Evolutionary conservation across 2,113 vertebrate genomes (phyloP).

Genomic region (Atractosteus spatula): DNA sequence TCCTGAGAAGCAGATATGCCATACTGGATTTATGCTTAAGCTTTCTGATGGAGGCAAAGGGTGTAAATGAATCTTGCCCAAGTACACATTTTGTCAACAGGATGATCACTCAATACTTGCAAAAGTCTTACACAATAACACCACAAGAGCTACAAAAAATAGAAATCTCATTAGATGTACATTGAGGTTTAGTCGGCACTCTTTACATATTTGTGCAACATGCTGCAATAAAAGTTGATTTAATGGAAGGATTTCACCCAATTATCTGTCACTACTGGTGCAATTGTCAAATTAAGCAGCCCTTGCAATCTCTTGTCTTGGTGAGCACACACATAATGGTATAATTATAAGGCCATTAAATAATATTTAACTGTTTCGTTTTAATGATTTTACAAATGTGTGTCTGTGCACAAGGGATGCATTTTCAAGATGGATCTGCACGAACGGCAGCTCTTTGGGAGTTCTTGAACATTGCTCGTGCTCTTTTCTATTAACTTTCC

Average conservation of each 20-base stretch:
- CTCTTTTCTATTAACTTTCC: no score
- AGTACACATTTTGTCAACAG: no score
- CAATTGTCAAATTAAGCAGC: background rate
- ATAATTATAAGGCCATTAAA: slow-evolving; percentile 7
- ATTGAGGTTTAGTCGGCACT: background rate
- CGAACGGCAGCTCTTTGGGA: background rate
- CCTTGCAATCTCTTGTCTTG: background rate
- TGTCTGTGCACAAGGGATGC: background rate
- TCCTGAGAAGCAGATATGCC: no score
- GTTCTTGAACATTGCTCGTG: background rate
- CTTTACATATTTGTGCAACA: slow-evolving; percentile 2
- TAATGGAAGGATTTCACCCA: background rate
- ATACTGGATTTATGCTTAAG: no score
- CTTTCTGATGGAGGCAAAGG: no score
- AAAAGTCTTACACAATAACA: no score
- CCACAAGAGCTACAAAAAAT: no score
- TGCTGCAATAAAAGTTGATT: background rate
- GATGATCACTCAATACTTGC: no score
- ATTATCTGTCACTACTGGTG: background rate
- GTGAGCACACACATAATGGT: background rate
- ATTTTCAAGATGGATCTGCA: background rate
- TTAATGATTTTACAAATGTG: slow-evolving; percentile 1
- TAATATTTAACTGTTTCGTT: background rate
- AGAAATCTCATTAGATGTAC: no score
- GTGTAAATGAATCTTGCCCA: no score